Base-by-base conservation (phyloP, 2,888 invertebrate species). In the Leucophora obtusa region DNA sequence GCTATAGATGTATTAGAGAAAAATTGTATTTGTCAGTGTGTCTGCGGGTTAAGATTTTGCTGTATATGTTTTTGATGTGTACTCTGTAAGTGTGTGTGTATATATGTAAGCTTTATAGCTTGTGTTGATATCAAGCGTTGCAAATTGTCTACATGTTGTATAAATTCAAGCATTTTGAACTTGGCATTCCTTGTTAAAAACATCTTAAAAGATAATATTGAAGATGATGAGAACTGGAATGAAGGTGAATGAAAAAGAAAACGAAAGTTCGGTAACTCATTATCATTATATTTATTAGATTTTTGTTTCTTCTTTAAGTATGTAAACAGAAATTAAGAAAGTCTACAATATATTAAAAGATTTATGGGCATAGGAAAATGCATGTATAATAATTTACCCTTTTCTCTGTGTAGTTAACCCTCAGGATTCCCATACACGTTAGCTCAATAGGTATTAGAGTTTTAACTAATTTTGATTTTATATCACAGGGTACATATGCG, bases 71-170 rank as follows among this genome's bases (percentile, higher is more conserved):
- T 62, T 47, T 62, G 62, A 50, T 28, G 33, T 56, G 47, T 68
- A 15, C n/a, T 66, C 18, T 47, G 35, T 14, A 43, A n/a, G 18
- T 62, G 18, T 35, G 21, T 43, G n/a, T 8, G 21, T n/a, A n/a
- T 5, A 11, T 38, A 38, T 11, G 14, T 28, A 9, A n/a, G n/a
- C 43, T 24, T 62, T 65, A 8, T 11, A 35, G 51, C 33, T 35
- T 35, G 63, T 65, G 35, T 51, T 65, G 53, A 54, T 58, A 65
- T 65, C 47, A 58, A 72, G 58, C 63, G 24, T 72, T 51, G 9
- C 50, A 72, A 72, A 65, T 72, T 72, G 51, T 72, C 65, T 50
- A 65, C 50, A 65, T 65, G 47, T 72, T 47, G 33, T 56, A 63
- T 56, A 56, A 63, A 47, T 56, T 56, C 65, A 21, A 72, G 63